Evolutionary conservation across 2,888 invertebrate species (phyloP).

Genomic region (Stenchaetothrips biformis): DNA sequence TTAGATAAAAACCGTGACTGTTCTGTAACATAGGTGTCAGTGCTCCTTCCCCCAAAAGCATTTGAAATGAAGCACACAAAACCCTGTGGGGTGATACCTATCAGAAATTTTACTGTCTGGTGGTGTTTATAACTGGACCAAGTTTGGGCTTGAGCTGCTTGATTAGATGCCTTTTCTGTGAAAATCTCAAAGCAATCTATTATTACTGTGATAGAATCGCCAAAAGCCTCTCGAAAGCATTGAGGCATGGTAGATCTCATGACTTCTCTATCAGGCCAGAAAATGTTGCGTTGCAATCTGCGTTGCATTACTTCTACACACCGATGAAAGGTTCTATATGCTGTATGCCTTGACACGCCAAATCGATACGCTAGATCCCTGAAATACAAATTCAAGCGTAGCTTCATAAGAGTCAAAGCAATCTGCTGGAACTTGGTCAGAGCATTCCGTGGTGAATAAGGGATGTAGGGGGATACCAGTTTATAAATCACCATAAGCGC

Average conservation of each 20-base stretch:
- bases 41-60: not conserved
- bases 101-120: conserved; percentile 35
- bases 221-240: not conserved
- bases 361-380: conserved; percentile 30
- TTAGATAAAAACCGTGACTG: not conserved
- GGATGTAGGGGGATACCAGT: too few species aligned
- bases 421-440: conserved; percentile 26
- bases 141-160: not conserved
- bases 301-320: not conserved
- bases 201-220: conserved; percentile 6
- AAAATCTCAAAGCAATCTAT: conserved; percentile 28
- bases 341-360: not conserved
- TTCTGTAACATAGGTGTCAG: not conserved
- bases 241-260: not conserved
- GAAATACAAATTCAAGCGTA: conserved; percentile 17
- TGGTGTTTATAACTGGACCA: conserved; percentile 30
- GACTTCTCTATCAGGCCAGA: conserved; percentile 18
- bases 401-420: conserved; percentile 18
- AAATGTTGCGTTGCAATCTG: not conserved
- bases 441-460: not conserved
- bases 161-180: conserved; percentile 23
- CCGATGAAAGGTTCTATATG: conserved; percentile 1
- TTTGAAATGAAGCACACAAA: not conserved
- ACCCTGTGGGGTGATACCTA: conserved; percentile 25
- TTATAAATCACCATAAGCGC: too few species aligned